Base-by-base conservation (phyloP, 1,140 invertebrate genomes). In the Anadara kagoshimensis region DNA sequence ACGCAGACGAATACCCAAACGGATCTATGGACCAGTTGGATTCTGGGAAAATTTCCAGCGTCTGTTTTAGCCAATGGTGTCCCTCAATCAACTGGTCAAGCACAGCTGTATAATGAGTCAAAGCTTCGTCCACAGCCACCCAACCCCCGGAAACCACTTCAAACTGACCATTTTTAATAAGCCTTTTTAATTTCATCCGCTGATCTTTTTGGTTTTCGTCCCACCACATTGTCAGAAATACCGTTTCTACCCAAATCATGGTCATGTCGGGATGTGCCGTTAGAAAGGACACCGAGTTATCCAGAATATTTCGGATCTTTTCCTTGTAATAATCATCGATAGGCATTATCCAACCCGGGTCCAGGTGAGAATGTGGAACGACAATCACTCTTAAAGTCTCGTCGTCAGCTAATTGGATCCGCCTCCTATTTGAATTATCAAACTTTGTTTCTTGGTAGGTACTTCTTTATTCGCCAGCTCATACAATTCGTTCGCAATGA, bases 91-190 rank as follows among this genome's bases (percentile, higher is more conserved):
- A 88, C 86, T 99, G 97, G 93, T 99, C 96, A 44, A 99, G 89
- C 91, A 99, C 95, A 18, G 96, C 93, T 84, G 94, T 98, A 62
- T 98, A 92, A 86, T 98, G 96, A 0, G 95, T 94, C 64, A 94
- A 96, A 0, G 97, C 97, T 90, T 99, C 98, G 83, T 99, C 98
- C 0, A 95, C 97, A 96, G 99, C 99, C 22, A 98, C 97, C 97
- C 97, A 99, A 36, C 97, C 97, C 0, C 97, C 97, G 0, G 96
- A 97, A 0, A 95, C 95, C 75, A 99, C 95, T 88, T 99, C 97
- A 26, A 99, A 90, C 56, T 96, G 92, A 22, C 96, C 96, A 44
- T 95, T 93, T 63, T 94, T 92, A 3, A 97, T 90, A 43, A 98
- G 89, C 59, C 90, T 87, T 49, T 68, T 63, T 14, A 84, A 93